Conservation (phyloP, 2,888 invertebrate genomes). For the Gymnoscelis rufifasciata region DNA sequence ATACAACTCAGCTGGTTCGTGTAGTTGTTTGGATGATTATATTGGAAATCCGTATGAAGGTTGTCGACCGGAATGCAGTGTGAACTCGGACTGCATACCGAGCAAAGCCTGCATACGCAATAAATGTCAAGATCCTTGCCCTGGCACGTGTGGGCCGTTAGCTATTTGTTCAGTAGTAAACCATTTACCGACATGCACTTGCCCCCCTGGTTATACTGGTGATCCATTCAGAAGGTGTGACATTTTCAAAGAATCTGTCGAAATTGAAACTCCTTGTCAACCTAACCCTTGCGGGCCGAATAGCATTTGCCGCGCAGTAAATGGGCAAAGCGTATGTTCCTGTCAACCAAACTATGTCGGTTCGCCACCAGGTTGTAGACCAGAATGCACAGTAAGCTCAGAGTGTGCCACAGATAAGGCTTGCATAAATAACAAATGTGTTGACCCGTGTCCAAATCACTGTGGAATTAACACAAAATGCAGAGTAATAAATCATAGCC, state of each 20-base stretch:
- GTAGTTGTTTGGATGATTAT: constrained; percentile 84
- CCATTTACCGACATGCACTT: constrained; percentile 84
- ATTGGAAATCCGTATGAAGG: constrained; percentile 89
- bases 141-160: constrained; percentile 85
- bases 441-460: constrained; percentile 85
- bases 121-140: constrained; percentile 88
- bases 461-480: constrained; percentile 85
- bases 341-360: constrained; percentile 86
- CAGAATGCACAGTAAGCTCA: constrained; percentile 87
- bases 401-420: constrained; percentile 86
- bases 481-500: constrained; percentile 87
- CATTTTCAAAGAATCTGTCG: constrained; percentile 53
- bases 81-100: constrained; percentile 85
- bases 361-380: constrained; percentile 86
- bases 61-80: constrained; percentile 86
- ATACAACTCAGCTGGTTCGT: constrained; percentile 80
- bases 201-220: constrained; percentile 83
- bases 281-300: constrained; percentile 88
- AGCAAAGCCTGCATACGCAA: constrained; percentile 84
- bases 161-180: constrained; percentile 85
- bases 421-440: constrained; percentile 87
- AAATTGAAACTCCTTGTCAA: constrained; percentile 79
- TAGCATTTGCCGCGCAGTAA: constrained; percentile 84
- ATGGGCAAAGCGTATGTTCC: constrained; percentile 86
- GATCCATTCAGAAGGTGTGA: constrained; percentile 84